phyloP scores from a whole-genome alignment of 2,888 invertebrate species.

The Amiota communis region DNA sequence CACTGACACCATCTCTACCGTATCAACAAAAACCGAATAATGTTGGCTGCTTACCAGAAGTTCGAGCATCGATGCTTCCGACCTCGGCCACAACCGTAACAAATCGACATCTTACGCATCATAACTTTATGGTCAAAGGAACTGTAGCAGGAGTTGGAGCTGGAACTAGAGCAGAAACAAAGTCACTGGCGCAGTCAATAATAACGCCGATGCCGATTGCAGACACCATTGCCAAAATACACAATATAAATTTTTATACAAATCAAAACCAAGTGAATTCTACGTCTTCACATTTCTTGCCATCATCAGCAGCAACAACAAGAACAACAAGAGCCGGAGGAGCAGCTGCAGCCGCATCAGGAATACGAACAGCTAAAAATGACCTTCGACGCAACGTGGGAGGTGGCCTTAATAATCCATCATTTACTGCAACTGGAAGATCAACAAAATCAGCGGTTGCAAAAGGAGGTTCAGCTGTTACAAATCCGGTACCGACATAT shows the following conservation, averaged over 20 bases:
- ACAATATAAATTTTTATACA: background rate
- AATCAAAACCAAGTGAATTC: constrained; percentile 6
- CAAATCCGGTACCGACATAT: constrained; percentile 66
- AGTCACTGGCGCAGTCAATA: no score
- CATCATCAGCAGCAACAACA: no score
- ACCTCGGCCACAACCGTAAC: background rate
- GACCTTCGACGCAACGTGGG: no score
- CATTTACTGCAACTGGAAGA: no score
- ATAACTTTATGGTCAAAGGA: constrained; percentile 7
- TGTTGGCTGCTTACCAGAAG: no score
- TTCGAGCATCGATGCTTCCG: no score
- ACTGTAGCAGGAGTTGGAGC: background rate
- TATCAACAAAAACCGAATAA: background rate
- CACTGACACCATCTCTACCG: constrained; percentile 21
- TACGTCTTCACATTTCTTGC: no score
- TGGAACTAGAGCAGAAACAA: background rate
- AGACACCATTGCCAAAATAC: background rate
- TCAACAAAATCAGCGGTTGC: constrained; percentile 35
- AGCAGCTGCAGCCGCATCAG: constrained; percentile 36
- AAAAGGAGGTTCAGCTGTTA: constrained; percentile 29
- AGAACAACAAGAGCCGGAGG: constrained; percentile 30
- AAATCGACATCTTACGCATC: constrained; percentile 1
- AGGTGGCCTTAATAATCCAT: no score
- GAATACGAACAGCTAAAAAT: background rate
- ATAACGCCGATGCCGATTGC: no score